A percentile compares a stretch with the other conserved stretches of the same genome.
Conservation (phyloP, 2,113 vertebrate genomes). For the Ranitomeya variabilis region DNA sequence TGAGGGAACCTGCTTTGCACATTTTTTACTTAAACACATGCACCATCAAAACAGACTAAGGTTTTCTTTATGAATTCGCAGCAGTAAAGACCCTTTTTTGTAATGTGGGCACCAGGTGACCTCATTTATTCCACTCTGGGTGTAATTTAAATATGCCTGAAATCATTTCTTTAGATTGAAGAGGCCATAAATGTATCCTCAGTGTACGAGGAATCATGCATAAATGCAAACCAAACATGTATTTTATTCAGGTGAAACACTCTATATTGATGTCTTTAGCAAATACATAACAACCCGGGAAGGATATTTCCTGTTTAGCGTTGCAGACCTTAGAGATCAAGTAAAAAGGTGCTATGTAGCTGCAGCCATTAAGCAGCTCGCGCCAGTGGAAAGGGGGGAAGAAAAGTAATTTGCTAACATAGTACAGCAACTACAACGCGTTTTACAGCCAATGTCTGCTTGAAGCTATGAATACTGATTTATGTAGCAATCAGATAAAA, state of each 20-base stretch:
- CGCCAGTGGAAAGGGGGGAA: neutral
- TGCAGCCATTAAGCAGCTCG: conserved; percentile 46
- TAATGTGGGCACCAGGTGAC: conserved; percentile 58
- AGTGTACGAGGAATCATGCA: conserved; percentile 48
- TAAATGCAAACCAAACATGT: conserved; percentile 57
- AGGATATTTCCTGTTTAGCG: conserved; percentile 55
- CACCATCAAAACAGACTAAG: conserved; percentile 53
- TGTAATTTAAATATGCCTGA: conserved; percentile 57
- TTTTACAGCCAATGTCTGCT: conserved; percentile 51
- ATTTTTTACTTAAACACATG: conserved; percentile 55
- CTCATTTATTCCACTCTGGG: conserved; percentile 58
- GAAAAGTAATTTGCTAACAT: conserved; percentile 49
- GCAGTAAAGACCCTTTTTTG: conserved; percentile 51
- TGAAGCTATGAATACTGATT: conserved; percentile 47
- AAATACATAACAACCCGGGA: conserved; percentile 49
- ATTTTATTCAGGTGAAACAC: conserved; percentile 52
- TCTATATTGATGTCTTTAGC: conserved; percentile 55
- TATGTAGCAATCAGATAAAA: conserved; percentile 54
- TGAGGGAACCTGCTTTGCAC: conserved; percentile 54
- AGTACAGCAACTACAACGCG: conserved; percentile 34
- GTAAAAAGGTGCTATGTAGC: conserved; percentile 53
- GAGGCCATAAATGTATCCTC: conserved; percentile 55
- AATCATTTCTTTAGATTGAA: conserved; percentile 56
- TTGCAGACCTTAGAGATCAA: conserved; percentile 40
- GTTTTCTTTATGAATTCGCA: conserved; percentile 53